These are phyloP conservation scores for Callimorpha dominula DNA, from an alignment of 2,888 invertebrate genomes.

Conservation along the genomic window DNA sequence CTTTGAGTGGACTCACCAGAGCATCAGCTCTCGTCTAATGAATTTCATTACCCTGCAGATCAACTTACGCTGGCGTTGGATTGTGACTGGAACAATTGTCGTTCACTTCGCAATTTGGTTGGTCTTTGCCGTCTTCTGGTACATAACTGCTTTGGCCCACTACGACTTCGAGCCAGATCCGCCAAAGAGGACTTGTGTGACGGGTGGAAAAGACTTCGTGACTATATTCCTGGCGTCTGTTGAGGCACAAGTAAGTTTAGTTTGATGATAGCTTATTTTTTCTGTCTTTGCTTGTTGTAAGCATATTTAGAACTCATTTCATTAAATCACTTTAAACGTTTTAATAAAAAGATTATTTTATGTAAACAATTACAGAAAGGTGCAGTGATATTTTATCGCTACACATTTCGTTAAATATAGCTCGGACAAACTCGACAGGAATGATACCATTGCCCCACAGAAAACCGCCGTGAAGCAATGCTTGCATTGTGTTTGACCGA, in stretches of 20 bases:
- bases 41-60: slow-evolving; percentile 61
- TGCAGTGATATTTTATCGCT: too few species aligned
- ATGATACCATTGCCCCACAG: too few species aligned
- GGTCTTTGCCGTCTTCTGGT: slow-evolving; percentile 82
- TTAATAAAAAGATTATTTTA: too few species aligned
- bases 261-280: too few species aligned
- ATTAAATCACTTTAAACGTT: too few species aligned
- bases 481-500: too few species aligned
- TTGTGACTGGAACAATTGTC: slow-evolving; percentile 77
- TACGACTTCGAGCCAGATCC: slow-evolving; percentile 82
- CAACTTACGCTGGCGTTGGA: slow-evolving; percentile 83
- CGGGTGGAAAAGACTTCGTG: slow-evolving; percentile 80
- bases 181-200: slow-evolving; percentile 75
- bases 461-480: too few species aligned
- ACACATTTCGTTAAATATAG: too few species aligned
- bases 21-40: background rate
- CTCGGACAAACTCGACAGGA: too few species aligned
- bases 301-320: too few species aligned
- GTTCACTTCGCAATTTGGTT: slow-evolving; percentile 82
- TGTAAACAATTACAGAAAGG: too few species aligned
- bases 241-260: slow-evolving; percentile 74
- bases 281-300: too few species aligned
- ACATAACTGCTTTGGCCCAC: slow-evolving; percentile 79
- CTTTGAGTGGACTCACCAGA: background rate
- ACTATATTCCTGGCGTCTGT: slow-evolving; percentile 82